A percentile compares a stretch with the other conserved stretches of the same genome.
Conservation (phyloP, 92 coral and sea anemone genomes). For the Parazoanthus atlanticus region DNA sequence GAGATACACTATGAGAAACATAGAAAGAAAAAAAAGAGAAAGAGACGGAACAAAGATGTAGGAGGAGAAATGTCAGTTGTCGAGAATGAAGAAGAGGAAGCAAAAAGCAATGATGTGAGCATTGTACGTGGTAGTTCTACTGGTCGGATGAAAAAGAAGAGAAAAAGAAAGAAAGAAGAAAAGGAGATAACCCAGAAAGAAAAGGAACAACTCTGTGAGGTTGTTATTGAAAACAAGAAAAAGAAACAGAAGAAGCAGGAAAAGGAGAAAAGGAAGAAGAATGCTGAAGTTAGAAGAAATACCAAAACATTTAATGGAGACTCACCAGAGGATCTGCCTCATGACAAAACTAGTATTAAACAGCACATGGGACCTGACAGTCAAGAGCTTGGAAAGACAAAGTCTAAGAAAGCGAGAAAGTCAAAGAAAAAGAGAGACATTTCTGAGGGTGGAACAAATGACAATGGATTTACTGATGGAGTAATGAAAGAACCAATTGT, state of each 20-base stretch:
- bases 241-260: not conserved
- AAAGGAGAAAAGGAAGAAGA: not conserved
- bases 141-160: not conserved
- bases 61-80: not conserved
- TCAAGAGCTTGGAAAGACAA: not conserved
- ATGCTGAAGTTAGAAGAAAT: not conserved
- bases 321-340: not conserved
- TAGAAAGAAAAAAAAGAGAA: not conserved
- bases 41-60: not conserved
- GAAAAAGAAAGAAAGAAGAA: slow-evolving; percentile 1
- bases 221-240: not conserved
- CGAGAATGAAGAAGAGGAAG: not conserved
- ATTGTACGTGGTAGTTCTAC: not conserved
- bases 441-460: not conserved
- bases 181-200: not conserved
- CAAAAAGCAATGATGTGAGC: not conserved
- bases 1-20: not conserved
- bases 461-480: not conserved
- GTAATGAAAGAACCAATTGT: not conserved
- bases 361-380: not conserved
- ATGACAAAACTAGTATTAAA: not conserved
- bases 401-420: not conserved
- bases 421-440: not conserved
- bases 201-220: not conserved
- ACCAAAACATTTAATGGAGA: not conserved